Evolutionary conservation across 92 coral and sea anemone species (phyloP).

Genomic region (Umimayanthus kanabou): DNA sequence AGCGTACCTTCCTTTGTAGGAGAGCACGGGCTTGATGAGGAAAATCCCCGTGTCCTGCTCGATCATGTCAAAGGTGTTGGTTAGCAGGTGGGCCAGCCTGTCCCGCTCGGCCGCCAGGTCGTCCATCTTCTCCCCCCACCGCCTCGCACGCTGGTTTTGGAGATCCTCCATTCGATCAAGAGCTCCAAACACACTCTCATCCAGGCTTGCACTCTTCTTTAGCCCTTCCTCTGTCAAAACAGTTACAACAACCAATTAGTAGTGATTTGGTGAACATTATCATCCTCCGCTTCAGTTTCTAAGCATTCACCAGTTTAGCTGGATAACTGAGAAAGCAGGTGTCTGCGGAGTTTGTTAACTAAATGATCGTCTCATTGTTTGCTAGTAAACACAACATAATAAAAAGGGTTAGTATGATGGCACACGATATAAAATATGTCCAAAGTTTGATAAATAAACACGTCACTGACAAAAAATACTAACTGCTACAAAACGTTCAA

Average conservation of each 20-base stretch:
- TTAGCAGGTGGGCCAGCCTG: slow-evolving; percentile 72
- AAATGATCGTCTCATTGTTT: too few relatives aligned
- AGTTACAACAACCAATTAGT: neutral
- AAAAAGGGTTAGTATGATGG: too few relatives aligned
- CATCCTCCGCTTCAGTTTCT: neutral
- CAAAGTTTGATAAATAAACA: neutral
- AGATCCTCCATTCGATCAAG: slow-evolving; percentile 86
- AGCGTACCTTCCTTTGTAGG: slow-evolving; percentile 77
- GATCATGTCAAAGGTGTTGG: slow-evolving; percentile 78
- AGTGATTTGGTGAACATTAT: neutral
- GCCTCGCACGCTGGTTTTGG: slow-evolving; percentile 79
- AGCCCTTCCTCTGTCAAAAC: slow-evolving; percentile 69
- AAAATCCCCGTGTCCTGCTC: slow-evolving; percentile 93
- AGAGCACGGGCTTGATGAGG: slow-evolving; percentile 94
- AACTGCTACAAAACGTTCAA: too few relatives aligned
- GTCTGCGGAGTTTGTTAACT: neutral
- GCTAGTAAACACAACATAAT: too few relatives aligned
- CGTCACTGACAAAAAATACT: too few relatives aligned
- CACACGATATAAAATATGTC: neutral
- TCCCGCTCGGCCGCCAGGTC: slow-evolving; percentile 65
- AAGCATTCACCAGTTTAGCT: neutral
- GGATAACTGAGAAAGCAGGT: neutral
- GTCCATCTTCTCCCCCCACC: slow-evolving; percentile 95
- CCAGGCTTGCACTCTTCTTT: slow-evolving; percentile 54
- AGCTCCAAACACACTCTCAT: slow-evolving; percentile 67